Percentiles rank a stretch among this genome's conserved stretches.
Conservation (phyloP, 2,797 vertebrate genomes). For the Danio tinwini region DNA sequence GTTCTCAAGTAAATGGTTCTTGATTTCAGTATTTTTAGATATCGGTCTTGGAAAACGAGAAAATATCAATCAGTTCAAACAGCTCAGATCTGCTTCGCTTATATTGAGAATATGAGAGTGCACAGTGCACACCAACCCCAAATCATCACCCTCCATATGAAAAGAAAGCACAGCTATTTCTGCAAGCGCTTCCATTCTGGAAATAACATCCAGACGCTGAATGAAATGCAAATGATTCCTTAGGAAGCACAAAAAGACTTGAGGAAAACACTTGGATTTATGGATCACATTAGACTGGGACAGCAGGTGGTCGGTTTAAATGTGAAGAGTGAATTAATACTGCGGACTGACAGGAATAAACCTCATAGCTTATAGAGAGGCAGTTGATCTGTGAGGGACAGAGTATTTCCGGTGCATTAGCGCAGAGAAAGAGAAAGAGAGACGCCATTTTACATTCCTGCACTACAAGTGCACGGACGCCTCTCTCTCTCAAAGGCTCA, state of each 20-base stretch:
- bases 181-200: neutral
- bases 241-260: slow-evolving; percentile 13
- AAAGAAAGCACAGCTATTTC: slow-evolving; percentile 31
- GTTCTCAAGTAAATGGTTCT: neutral
- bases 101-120: slow-evolving; percentile 57
- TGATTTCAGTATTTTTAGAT: neutral
- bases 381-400: slow-evolving; percentile 33
- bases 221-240: slow-evolving; percentile 58
- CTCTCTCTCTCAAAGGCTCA: slow-evolving; percentile 61
- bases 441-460: slow-evolving; percentile 34
- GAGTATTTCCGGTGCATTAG: slow-evolving; percentile 19
- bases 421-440: slow-evolving; percentile 4
- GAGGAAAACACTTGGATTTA: neutral
- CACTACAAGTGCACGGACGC: slow-evolving; percentile 44
- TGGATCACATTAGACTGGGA: slow-evolving; percentile 20
- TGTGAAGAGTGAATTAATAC: slow-evolving; percentile 50
- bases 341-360: slow-evolving; percentile 57
- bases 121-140: slow-evolving; percentile 20
- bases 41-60: neutral
- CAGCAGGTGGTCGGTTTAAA: slow-evolving; percentile 8
- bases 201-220: slow-evolving; percentile 28
- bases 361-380: slow-evolving; percentile 46
- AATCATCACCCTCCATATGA: neutral
- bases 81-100: slow-evolving; percentile 53
- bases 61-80: slow-evolving; percentile 36